A percentile compares a stretch with the other conserved stretches of the same genome.
Conservation (phyloP, 1,140 invertebrate genomes). For the Amyelois transitella region DNA sequence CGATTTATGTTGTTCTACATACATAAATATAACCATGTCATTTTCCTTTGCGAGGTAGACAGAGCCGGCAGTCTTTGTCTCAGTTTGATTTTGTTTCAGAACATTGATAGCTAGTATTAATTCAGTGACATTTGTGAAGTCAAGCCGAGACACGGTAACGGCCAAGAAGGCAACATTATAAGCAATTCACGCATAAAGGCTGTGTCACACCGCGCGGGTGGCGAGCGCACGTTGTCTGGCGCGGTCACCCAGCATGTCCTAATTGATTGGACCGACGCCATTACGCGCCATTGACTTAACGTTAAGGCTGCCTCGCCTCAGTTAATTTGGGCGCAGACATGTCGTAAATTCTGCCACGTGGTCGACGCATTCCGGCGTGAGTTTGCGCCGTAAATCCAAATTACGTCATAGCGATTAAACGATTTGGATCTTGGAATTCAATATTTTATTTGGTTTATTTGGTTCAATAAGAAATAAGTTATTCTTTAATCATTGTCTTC, state of each 20-base stretch:
- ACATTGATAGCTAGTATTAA: background rate
- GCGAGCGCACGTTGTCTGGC: background rate
- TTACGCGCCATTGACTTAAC: constrained; percentile 29
- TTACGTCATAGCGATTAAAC: background rate
- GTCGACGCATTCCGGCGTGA: background rate
- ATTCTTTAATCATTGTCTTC: too few relatives aligned
- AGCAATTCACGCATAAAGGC: constrained; percentile 1
- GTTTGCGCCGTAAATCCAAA: background rate
- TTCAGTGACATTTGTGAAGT: background rate
- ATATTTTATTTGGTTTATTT: too few relatives aligned
- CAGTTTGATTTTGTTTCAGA: background rate
- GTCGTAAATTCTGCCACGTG: constrained; percentile 5
- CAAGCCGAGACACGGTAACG: background rate
- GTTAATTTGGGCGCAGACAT: background rate
- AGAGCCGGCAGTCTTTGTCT: too few relatives aligned
- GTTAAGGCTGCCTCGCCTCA: constrained; percentile 21
- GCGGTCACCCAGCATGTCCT: background rate
- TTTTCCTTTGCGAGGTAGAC: too few relatives aligned
- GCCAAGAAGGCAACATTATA: background rate
- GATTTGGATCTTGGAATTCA: too few relatives aligned
- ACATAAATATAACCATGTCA: too few relatives aligned
- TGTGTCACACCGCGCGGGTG: constrained; percentile 1
- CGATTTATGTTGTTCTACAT: too few relatives aligned
- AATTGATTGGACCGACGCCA: constrained; percentile 39
- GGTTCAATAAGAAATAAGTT: too few relatives aligned